Base-by-base conservation (phyloP, 2,113 vertebrate genomes). In the Podarcis raffonei region DNA sequence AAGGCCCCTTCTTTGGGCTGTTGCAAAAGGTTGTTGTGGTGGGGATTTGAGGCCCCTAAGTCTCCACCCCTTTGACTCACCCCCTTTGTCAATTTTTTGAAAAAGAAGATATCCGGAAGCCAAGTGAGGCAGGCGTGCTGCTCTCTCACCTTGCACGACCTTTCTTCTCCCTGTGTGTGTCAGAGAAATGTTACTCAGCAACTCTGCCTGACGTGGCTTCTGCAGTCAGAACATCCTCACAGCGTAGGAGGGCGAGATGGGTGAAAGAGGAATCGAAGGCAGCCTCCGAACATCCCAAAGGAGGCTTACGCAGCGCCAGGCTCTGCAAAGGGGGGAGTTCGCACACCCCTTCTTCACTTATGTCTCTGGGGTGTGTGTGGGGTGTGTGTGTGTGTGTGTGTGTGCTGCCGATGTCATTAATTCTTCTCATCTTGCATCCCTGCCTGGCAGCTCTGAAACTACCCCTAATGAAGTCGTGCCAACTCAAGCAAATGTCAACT, bases 101-200 rank as follows among this genome's bases (percentile, higher is more conserved):
- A 39, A 62, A 66, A 78, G 42, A 35, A 3, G 1, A 18, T 62
- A 8, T 62, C 59, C 18, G 18, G 59, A 62, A 62, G 59, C 59
- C 59, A 37, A 88, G 39, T 6, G 12, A 65, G 27, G 37, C 27
- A 23, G 53, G 37, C 25, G 1, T 5, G 13, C 30, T 59, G 87
- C 71, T 35, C 48, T 88, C 81, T 62, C 59, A 53, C 72, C 87
- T 77, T 66, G 72, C 22, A 15, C 18, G 59, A 68, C 81, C n/a
- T 77, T 53, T 65, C 57, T 62, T 62, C 59, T n/a, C 15, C 15
- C 5, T 6, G 2, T 18, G 59, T 53, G 27, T 27, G 39, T 76
- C 87, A 88, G 87, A 35, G 78, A 66, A 81, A 53, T 39, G n/a
- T 88, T 48, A 68, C 81, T 68, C 72, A 35, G 30, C 71, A 83